Conservation (phyloP, 64 coral and sea anemone genomes). For the Anthopleura sola region DNA sequence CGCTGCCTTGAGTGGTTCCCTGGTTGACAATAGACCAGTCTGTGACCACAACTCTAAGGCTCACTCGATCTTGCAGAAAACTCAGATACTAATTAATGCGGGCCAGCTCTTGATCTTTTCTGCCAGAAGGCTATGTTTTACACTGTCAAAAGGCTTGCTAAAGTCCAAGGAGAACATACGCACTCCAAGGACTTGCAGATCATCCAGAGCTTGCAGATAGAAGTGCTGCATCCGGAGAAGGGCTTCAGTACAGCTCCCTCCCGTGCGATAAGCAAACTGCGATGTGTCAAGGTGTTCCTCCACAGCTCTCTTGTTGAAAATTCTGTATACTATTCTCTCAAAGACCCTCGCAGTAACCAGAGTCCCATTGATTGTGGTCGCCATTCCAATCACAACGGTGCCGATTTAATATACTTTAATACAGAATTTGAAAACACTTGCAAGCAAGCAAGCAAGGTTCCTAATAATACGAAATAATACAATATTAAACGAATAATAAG, state of each 20-base stretch:
- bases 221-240: constrained; percentile 23
- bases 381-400: too few species aligned
- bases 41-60: neutral
- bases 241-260: constrained; percentile 34
- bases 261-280: constrained; percentile 43
- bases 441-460: too few species aligned
- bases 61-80: constrained; percentile 23
- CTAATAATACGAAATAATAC: too few species aligned
- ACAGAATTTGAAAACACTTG: too few species aligned
- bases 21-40: constrained; percentile 36
- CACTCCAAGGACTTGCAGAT: neutral
- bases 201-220: neutral
- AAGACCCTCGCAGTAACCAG: constrained; percentile 41
- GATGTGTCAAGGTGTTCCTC: constrained; percentile 16
- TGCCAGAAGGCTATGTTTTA: constrained; percentile 33
- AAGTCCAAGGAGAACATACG: constrained; percentile 29
- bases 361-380: too few species aligned
- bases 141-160: constrained; percentile 17
- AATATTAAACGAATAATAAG: too few species aligned
- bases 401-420: too few species aligned
- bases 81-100: constrained; percentile 32
- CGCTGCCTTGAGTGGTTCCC: constrained; percentile 39
- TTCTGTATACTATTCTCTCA: constrained; percentile 38
- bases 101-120: constrained; percentile 27
- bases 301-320: constrained; percentile 18